phyloP scores from a whole-genome alignment of 2,113 vertebrate genomes.

The Turnix velox region DNA sequence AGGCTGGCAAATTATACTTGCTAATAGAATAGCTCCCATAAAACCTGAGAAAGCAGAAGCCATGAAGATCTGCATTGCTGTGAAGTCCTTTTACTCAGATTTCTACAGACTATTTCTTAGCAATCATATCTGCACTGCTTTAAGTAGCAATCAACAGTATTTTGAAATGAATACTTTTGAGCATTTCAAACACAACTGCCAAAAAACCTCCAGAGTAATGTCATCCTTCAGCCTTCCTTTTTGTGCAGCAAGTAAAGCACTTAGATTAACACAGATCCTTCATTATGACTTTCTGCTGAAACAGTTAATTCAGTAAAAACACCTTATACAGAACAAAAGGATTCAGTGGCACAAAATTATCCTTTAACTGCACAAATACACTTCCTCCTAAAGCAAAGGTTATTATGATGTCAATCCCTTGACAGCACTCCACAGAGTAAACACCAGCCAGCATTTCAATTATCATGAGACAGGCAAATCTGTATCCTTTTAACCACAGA shows the following conservation, averaged over 20 bases:
- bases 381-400: not conserved
- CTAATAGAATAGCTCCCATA: not conserved
- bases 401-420: not conserved
- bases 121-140: not conserved
- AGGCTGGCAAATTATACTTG: not conserved
- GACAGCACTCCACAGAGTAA: not conserved
- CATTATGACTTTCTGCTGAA: not conserved
- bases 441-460: not conserved
- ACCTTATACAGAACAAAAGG: not conserved
- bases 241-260: not conserved
- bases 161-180: not conserved
- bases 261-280: not conserved
- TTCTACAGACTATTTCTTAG: not conserved
- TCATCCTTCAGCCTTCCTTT: not conserved
- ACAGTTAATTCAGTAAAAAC: not conserved
- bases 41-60: not conserved
- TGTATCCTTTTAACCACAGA: not conserved
- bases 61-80: not conserved
- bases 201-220: not conserved
- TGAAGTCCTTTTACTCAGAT: not conserved
- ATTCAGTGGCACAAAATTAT: not conserved
- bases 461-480: not conserved
- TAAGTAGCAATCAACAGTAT: not conserved
- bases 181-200: not conserved
- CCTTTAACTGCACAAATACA: not conserved